Conservation (phyloP, 2,113 vertebrate species). For the Jaculus jaculus region DNA sequence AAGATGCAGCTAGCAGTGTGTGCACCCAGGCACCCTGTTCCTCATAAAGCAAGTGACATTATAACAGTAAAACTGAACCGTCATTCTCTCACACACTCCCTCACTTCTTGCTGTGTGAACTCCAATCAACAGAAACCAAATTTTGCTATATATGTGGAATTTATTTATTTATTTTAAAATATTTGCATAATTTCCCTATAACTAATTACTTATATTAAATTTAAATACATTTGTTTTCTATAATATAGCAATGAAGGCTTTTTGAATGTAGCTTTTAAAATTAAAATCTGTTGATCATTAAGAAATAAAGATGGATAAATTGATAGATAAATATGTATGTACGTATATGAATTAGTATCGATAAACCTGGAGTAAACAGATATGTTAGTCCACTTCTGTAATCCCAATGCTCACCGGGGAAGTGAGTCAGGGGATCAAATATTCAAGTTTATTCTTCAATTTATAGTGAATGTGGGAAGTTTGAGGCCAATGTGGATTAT, state of each 20-base stretch:
- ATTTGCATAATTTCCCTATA: neutral
- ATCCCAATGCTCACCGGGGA: too few relatives aligned
- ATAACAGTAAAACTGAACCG: accelerated
- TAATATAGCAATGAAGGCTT: neutral
- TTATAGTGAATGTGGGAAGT: too few relatives aligned
- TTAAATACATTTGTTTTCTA: neutral
- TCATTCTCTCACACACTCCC: neutral
- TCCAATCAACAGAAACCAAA: neutral
- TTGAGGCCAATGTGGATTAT: too few relatives aligned
- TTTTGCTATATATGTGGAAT: neutral
- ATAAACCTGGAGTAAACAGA: neutral
- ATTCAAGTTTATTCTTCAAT: too few relatives aligned
- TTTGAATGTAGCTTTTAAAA: neutral
- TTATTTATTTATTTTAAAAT: neutral
- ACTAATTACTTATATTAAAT: neutral
- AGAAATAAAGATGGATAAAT: too few relatives aligned
- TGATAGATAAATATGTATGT: too few relatives aligned
- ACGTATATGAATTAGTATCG: neutral
- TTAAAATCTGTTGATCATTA: neutral
- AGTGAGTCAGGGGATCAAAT: too few relatives aligned
- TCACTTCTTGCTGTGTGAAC: neutral
- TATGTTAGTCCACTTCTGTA: too few relatives aligned
- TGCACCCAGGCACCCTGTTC: neutral
- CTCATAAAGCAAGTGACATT: neutral
- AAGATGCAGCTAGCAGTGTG: neutral